These are phyloP conservation scores for Puntigrus tetrazona DNA, from an alignment of 2,113 vertebrate species.

Conservation along the genomic window DNA sequence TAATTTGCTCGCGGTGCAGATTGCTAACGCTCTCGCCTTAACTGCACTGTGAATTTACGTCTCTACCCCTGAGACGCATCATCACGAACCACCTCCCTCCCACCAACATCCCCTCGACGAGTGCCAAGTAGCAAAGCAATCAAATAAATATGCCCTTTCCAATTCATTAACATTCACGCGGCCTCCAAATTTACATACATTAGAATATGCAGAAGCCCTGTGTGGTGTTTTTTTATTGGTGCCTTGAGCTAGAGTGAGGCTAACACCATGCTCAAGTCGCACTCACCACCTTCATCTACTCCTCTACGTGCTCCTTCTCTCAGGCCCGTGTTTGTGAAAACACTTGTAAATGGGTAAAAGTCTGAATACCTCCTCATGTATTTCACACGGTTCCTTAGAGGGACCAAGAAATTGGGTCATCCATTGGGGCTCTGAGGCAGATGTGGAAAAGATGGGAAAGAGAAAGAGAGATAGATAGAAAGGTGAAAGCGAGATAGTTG, in stretches of 20 bases:
- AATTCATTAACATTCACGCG: slow-evolving; percentile 52
- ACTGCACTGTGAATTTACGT: slow-evolving; percentile 54
- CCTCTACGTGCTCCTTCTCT: not conserved
- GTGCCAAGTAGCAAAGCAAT: slow-evolving; percentile 35
- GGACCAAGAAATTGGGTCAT: slow-evolving; percentile 53
- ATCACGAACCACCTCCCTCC: not conserved
- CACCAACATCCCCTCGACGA: slow-evolving; percentile 16
- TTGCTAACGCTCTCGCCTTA: slow-evolving; percentile 46
- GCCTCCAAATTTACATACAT: slow-evolving; percentile 41
- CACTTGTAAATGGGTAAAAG: slow-evolving; percentile 14
- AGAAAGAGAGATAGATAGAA: slow-evolving; percentile 13
- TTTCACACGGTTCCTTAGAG: slow-evolving; percentile 34
- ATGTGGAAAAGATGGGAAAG: not conserved
- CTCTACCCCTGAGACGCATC: slow-evolving; percentile 35
- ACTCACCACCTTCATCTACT: not conserved
- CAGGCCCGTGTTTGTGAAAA: slow-evolving; percentile 11
- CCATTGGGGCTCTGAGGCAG: slow-evolving; percentile 21
- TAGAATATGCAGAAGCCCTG: slow-evolving; percentile 28
- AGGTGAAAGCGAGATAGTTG: not conserved
- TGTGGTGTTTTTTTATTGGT: slow-evolving; percentile 11
- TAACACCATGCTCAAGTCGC: not conserved
- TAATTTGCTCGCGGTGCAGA: slow-evolving; percentile 52
- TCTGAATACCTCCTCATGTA: slow-evolving; percentile 18
- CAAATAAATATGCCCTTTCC: slow-evolving; percentile 54
- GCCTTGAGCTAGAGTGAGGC: slow-evolving; percentile 12